Conservation (phyloP, 2,888 invertebrate genomes). For the Kryphioiulus occultus region DNA sequence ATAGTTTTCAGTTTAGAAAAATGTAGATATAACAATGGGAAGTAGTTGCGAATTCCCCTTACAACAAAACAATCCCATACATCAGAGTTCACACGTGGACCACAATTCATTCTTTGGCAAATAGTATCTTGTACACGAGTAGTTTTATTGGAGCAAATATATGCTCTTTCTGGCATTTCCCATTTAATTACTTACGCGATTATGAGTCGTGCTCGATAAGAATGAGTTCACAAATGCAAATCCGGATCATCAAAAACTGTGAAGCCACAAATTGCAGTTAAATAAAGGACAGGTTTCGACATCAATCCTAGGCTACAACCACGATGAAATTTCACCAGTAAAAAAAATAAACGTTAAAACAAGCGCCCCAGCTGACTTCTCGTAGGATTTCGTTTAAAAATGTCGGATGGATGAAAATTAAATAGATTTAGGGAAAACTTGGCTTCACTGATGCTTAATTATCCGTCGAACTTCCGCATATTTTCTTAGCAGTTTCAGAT, state of each 20-base stretch:
- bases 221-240: no score
- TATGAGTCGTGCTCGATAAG: no score
- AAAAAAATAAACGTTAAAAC: neutral
- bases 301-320: no score
- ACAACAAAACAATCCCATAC: conserved; percentile 13
- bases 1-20: neutral
- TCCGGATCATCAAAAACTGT: neutral
- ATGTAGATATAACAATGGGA: neutral
- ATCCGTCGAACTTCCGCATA: conserved; percentile 50
- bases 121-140: conserved; percentile 8
- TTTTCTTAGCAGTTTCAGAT: conserved; percentile 49
- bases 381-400: conserved; percentile 10
- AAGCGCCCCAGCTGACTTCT: conserved; percentile 3
- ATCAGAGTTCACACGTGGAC: neutral
- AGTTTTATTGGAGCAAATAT: neutral
- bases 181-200: neutral
- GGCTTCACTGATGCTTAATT: conserved; percentile 46
- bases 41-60: neutral
- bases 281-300: neutral
- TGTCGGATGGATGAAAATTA: conserved; percentile 20
- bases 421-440: neutral
- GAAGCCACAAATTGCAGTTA: neutral
- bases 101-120: conserved; percentile 2
- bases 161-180: neutral
- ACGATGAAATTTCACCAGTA: neutral